Evolutionary conservation across 2,888 invertebrate species (phyloP), one percentile per base, ranked within the genome.

Genomic region (Brenthis ino): DNA sequence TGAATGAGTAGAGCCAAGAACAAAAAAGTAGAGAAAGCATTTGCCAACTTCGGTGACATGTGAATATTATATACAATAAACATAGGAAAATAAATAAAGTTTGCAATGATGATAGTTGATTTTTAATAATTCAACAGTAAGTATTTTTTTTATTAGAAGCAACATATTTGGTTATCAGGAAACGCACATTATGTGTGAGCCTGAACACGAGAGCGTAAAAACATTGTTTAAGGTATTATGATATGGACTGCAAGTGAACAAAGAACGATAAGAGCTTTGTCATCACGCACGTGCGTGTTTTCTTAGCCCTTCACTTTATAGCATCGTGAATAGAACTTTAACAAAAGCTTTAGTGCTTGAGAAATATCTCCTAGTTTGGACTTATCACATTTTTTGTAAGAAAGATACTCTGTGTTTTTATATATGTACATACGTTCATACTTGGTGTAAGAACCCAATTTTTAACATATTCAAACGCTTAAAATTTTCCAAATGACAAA

Each of bases 241-340:
- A 70, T 57, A 68, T 55, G 60, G 60, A 55, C 37, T 70, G 11
- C 51, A 60, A 60, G 75, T 77, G 81, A 82, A 87, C 84, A 87
- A 84, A 84, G 83, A 79, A 78, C 77, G 77, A 82, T 77, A 85
- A 86, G 80, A 74, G 79, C 82, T 83, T 82, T 84, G 82, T 86
- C 80, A 80, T 79, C 70, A 82, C 79, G 82, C 87, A 88, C 86
- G 86, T 87, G 88, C 82, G 81, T 87, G 81, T 83, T 85, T 85
- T 81, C 77, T 76, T 79, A 79, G 77, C 82, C 80, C 77, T 78
- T 74, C 77, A 68, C 76, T 76, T 72, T 68, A 75, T 72, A 76
- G 74, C 76, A 74, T 75, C 79, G 68, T 77, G 79, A 80, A 82
- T 71, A 78, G 75, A 72, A 72, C 67, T 56, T 56, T 69, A 76